phyloP scores from a whole-genome alignment of 1,140 invertebrate species.

The Prorops nasuta region DNA sequence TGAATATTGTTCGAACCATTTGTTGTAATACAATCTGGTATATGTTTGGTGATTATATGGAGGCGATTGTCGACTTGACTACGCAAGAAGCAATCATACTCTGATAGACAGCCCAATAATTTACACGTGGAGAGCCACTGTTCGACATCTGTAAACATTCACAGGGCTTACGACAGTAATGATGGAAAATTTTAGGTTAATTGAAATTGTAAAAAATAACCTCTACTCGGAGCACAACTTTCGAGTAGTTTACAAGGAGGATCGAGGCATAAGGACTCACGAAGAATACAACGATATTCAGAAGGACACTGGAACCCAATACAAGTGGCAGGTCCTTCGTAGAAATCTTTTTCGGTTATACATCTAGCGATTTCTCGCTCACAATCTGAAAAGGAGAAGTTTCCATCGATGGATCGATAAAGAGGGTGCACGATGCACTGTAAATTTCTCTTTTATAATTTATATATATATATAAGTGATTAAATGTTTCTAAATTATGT shows the following conservation, averaged over 20 bases:
- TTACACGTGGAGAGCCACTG: conserved; percentile 31
- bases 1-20: conserved; percentile 15
- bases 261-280: conserved; percentile 30
- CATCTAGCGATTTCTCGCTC: conserved; percentile 35
- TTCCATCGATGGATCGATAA: too few species aligned
- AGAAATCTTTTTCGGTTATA: conserved; percentile 28
- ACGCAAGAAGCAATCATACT: conserved; percentile 41
- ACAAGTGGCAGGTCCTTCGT: conserved; percentile 33
- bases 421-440: too few species aligned
- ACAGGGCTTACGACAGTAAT: too few species aligned
- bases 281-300: conserved; percentile 35
- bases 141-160: conserved; percentile 26
- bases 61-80: conserved; percentile 24
- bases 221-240: conserved; percentile 30
- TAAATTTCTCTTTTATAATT: too few species aligned
- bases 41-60: conserved; percentile 22
- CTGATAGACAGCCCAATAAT: conserved; percentile 32
- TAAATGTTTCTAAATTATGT: too few species aligned
- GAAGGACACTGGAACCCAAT: conserved; percentile 29
- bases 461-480: too few species aligned
- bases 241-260: conserved; percentile 41
- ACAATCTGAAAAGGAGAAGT: conserved; percentile 33
- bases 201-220: too few species aligned
- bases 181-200: too few species aligned
- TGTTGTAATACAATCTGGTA: conserved; percentile 30